These are phyloP conservation scores for Clistopyga incitator DNA, from an alignment of 2,888 invertebrate species.

Conservation along the genomic window DNA sequence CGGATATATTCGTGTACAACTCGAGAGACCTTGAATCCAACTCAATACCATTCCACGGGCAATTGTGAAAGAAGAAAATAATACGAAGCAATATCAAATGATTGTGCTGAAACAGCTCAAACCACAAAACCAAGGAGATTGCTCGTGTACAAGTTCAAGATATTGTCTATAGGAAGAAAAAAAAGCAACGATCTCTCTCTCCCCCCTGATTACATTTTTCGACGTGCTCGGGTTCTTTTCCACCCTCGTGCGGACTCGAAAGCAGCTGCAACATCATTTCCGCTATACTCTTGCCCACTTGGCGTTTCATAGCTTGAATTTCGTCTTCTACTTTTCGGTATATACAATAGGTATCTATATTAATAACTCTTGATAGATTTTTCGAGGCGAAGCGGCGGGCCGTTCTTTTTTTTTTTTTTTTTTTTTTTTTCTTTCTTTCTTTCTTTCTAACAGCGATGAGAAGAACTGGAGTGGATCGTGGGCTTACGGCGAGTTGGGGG, in stretches of 20 bases:
- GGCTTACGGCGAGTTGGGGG: slow-evolving; percentile 25
- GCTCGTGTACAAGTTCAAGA: slow-evolving; percentile 25
- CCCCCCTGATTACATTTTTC: slow-evolving; percentile 57
- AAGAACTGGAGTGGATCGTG: slow-evolving; percentile 37
- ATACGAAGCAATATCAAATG: neutral
- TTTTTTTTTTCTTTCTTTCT: no score
- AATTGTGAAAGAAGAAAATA: slow-evolving; percentile 5
- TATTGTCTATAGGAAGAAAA: slow-evolving; percentile 30
- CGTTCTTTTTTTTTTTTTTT: no score
- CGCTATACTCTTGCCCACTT: neutral
- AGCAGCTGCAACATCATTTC: slow-evolving; percentile 39
- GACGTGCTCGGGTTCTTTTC: slow-evolving; percentile 67
- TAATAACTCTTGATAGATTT: no score
- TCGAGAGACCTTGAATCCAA: neutral
- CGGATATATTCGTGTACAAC: no score
- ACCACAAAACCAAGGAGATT: slow-evolving; percentile 31
- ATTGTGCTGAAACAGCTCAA: slow-evolving; percentile 27
- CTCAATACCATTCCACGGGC: neutral
- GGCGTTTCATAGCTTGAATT: slow-evolving; percentile 35
- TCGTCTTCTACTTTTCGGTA: slow-evolving; percentile 34
- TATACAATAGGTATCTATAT: no score
- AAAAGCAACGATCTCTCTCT: no score
- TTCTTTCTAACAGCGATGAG: neutral
- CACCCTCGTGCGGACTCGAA: slow-evolving; percentile 53
- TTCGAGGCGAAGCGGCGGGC: neutral